phyloP scores from a whole-genome alignment of 2,888 invertebrate species.

The Tyria jacobaeae region DNA sequence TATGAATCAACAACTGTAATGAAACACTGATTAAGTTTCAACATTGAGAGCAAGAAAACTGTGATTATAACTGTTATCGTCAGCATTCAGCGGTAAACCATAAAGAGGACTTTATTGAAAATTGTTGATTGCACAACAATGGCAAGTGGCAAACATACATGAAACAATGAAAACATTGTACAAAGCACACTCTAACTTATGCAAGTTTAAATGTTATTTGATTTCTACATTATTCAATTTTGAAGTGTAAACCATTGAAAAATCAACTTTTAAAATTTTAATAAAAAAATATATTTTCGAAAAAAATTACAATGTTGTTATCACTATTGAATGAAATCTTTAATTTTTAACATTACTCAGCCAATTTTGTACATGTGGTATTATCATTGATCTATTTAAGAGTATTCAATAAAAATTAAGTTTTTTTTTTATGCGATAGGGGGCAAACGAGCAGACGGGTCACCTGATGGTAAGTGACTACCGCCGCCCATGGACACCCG shows the following conservation, averaged over 20 bases:
- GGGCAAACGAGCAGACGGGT: too few species aligned
- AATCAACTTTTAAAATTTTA: background rate
- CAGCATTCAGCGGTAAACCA: slow-evolving; percentile 67
- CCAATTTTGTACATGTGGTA: too few species aligned
- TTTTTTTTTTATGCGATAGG: too few species aligned
- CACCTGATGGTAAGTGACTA: too few species aligned
- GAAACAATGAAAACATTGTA: slow-evolving; percentile 74
- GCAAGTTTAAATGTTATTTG: slow-evolving; percentile 49
- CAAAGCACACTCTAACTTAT: slow-evolving; percentile 56
- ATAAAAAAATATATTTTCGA: background rate
- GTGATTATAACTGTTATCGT: slow-evolving; percentile 67
- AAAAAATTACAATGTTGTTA: background rate
- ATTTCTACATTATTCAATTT: slow-evolving; percentile 14
- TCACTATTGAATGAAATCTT: background rate
- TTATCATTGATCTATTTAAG: background rate
- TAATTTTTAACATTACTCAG: background rate
- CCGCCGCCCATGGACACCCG: too few species aligned
- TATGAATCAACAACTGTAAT: slow-evolving; percentile 71
- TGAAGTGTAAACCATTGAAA: background rate
- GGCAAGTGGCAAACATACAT: slow-evolving; percentile 70
- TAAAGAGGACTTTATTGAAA: slow-evolving; percentile 82
- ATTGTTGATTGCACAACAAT: slow-evolving; percentile 83
- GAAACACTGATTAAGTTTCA: slow-evolving; percentile 71
- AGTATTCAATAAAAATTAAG: slow-evolving; percentile 1
- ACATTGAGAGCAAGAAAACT: slow-evolving; percentile 57